phyloP scores from a whole-genome alignment of 2,888 invertebrate genomes.

The Piscicola geometra region DNA sequence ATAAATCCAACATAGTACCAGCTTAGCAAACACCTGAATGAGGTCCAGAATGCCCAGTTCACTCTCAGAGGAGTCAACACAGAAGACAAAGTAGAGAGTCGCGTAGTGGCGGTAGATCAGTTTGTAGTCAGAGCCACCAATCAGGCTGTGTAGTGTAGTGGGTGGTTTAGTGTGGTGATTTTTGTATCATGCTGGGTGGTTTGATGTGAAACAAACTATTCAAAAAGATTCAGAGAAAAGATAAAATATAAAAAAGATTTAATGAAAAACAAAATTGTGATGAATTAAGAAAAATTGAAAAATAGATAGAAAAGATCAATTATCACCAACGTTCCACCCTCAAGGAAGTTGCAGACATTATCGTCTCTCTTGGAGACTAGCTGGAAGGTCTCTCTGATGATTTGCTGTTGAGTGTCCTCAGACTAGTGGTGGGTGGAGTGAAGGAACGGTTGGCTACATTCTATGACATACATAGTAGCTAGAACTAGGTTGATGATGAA shows the following conservation, averaged over 20 bases:
- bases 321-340: constrained; percentile 80
- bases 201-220: too few relatives aligned
- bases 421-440: constrained; percentile 66
- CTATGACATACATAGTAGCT: too few relatives aligned
- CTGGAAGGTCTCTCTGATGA: constrained; percentile 97
- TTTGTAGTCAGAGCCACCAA: constrained; percentile 97
- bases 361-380: constrained; percentile 96
- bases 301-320: not conserved
- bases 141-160: constrained; percentile 74
- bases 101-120: constrained; percentile 91
- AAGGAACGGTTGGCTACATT: too few relatives aligned
- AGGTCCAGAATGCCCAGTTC: constrained; percentile 95
- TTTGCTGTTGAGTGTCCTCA: constrained; percentile 98
- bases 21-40: constrained; percentile 66
- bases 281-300: not conserved
- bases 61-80: constrained; percentile 97
- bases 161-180: too few relatives aligned
- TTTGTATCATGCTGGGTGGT: too few relatives aligned
- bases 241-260: not conserved
- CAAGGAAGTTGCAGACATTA: constrained; percentile 97
- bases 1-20: not conserved
- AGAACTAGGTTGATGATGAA: too few relatives aligned
- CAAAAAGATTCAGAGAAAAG: constrained; percentile 5
- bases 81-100: constrained; percentile 96
- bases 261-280: not conserved